Evolutionary conservation across 2,888 invertebrate species (phyloP), one percentile per base, ranked within the genome.

Genomic region (Volucella inflata): DNA sequence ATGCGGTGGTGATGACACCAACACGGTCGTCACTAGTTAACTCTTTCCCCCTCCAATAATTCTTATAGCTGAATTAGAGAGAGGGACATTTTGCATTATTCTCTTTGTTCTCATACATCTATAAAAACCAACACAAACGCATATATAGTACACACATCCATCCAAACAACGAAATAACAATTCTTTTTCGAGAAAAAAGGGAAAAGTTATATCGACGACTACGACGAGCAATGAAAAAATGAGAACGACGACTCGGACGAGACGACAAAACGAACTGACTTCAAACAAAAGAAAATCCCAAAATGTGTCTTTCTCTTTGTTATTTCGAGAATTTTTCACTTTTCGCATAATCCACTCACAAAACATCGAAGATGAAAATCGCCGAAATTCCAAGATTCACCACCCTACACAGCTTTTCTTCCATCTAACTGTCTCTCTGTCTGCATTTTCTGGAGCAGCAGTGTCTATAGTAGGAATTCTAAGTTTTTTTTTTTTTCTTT

Each of bases 1-100:
- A 85, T 85, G 85, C 72, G 85, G 85, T 70, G 70, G 40, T 79
- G 84, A 79, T 78, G 78, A 78, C 65, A 79, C 65, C 64, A 16
- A 55, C 36, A 60, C 12, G 16, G 36, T 38, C 21, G 6, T 1
- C 44, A 51, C 71, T 72, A 59, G n/a, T 48, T 21, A 14, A 10
- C 70, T 77, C 68, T 9, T 38, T 81, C 46, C 11, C 57, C 16
- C 76, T n/a, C 10, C 1, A 9, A 10, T 12, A 30, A 42, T 8
- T 12, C 42, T 71, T 77, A 81, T 11, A 2, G 85, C 85, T 81
- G 85, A 85, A 85, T 81, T 21, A 51, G n/a, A n/a, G n/a, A n/a
- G 38, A 48, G 42, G 71, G 46, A 21, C 70, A 55, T 68, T 64
- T 12, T 14, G 21, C 48, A 42, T 55, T 40, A 53, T 68, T 51